Evolutionary conservation across 2,888 invertebrate species (phyloP).

Genomic region (Harmothoe impar): DNA sequence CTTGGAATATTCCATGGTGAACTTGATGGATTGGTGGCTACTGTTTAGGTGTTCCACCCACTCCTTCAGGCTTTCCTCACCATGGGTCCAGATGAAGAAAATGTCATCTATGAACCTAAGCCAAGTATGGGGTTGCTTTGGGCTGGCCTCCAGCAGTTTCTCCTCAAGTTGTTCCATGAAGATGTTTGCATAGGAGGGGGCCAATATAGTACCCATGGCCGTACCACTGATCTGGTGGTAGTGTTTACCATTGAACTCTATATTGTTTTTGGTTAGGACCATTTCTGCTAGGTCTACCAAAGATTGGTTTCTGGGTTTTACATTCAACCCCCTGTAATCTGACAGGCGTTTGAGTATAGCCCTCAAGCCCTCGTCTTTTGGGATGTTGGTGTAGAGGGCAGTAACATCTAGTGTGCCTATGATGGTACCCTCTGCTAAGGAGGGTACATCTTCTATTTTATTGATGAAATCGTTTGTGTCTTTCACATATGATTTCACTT

Average conservation of each 20-base stretch:
- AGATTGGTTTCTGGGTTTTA: not conserved
- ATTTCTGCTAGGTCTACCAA: not conserved
- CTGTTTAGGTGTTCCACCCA: no score
- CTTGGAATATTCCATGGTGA: no score
- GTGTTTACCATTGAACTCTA: constrained; percentile 44
- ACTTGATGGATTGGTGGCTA: no score
- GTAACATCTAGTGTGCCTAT: constrained; percentile 10
- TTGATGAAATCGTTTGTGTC: constrained; percentile 24
- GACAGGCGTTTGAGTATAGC: not conserved
- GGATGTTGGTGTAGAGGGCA: constrained; percentile 41
- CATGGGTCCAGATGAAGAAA: not conserved
- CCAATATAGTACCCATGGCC: no score
- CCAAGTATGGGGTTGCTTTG: no score
- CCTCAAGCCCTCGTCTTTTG: not conserved
- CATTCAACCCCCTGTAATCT: not conserved
- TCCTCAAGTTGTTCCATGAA: no score
- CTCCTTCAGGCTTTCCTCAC: no score
- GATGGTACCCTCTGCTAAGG: not conserved
- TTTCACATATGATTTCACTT: no score
- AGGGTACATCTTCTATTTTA: not conserved
- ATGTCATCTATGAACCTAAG: no score
- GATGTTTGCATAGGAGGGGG: no score
- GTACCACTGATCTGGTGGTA: not conserved
- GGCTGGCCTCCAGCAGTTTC: no score
- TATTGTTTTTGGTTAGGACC: not conserved